Base-by-base conservation (phyloP, 2,797 vertebrate genomes). In the Natrix natrix region DNA sequence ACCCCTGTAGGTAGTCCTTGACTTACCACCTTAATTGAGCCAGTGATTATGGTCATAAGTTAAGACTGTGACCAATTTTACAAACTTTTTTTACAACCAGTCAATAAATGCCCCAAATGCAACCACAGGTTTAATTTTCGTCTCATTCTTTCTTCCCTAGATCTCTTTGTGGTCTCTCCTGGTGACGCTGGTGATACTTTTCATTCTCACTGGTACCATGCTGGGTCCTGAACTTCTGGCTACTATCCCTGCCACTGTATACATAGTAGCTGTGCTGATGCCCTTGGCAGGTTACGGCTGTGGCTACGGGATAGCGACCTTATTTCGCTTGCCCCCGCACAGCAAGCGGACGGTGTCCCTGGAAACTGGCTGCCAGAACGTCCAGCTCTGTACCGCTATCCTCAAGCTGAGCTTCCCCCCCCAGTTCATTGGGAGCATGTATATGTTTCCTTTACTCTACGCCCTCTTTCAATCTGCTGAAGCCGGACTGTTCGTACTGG, bases 381-480 rank as follows among this genome's bases (percentile, higher is more conserved):
- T 99, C 91, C 99, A 99, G 97, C 98, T 99, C 91, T 99, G 99
- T 96, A 99, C 99, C 0, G 99, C 99, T 96, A 99, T 99, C 94
- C 98, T 99, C 63, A 99, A 99, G 94, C 97, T 99, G 97, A 98
- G 99, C 87, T 99, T 99, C 93, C 99, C 99, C 0, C 98, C 99
- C 0, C 98, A 98, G 88, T 97, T 99, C 93, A 98, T 99, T 91
- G 98, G 99, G 11, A 98, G 98, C 86, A 99, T 99, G 98, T 99
- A 99, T 97, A 99, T 99, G 98, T 99, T 99, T 92, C 99, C 99
- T 0, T 97, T 99, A 96, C 99, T 99, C 1, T 99, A 99, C 0
- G 99, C 99, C 0, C 98, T 99, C 28, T 99, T 99, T 96, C 99
- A 99, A 96, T 98, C 99, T 0, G 98, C 99, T 0, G 99, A 99